Evolutionary conservation across 2,888 invertebrate genomes (phyloP).

Genomic region (Empis livida): DNA sequence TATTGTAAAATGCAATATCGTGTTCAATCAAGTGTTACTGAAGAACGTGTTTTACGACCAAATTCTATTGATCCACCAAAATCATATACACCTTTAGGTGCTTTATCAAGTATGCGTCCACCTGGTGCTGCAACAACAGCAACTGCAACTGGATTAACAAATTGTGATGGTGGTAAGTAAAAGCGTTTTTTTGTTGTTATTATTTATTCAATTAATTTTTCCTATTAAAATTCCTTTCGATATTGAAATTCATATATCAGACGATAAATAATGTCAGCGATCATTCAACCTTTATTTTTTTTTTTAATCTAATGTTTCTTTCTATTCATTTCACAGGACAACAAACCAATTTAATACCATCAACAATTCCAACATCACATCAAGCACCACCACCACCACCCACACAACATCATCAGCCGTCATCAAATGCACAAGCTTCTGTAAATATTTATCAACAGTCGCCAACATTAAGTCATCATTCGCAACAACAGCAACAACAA

Average conservation of each 20-base stretch:
- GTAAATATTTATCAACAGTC: slow-evolving; percentile 1
- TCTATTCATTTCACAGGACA: background rate
- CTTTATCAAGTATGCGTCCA: slow-evolving; percentile 80
- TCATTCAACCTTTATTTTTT: too few species aligned
- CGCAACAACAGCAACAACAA: slow-evolving; percentile 7
- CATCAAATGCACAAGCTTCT: slow-evolving; percentile 15
- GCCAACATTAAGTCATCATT: slow-evolving; percentile 12
- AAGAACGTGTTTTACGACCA: slow-evolving; percentile 61
- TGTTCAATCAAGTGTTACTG: slow-evolving; percentile 77
- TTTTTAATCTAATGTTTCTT: too few species aligned
- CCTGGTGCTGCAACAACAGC: slow-evolving; percentile 45
- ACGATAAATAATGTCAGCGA: too few species aligned
- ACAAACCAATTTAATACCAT: slow-evolving; percentile 8
- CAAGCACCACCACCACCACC: slow-evolving; percentile 9
- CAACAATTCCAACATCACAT: slow-evolving; percentile 16
- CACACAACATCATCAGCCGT: slow-evolving; percentile 13
- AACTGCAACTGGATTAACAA: slow-evolving; percentile 8
- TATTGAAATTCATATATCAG: too few species aligned
- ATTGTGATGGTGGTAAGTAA: slow-evolving; percentile 35
- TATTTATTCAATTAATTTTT: background rate
- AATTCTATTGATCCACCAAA: slow-evolving; percentile 38
- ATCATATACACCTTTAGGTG: slow-evolving; percentile 72
- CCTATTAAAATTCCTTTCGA: too few species aligned
- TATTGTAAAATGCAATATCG: slow-evolving; percentile 84
- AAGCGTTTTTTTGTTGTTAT: too few species aligned